phyloP scores from a whole-genome alignment of 2,888 invertebrate species.

The Busseola fusca region DNA sequence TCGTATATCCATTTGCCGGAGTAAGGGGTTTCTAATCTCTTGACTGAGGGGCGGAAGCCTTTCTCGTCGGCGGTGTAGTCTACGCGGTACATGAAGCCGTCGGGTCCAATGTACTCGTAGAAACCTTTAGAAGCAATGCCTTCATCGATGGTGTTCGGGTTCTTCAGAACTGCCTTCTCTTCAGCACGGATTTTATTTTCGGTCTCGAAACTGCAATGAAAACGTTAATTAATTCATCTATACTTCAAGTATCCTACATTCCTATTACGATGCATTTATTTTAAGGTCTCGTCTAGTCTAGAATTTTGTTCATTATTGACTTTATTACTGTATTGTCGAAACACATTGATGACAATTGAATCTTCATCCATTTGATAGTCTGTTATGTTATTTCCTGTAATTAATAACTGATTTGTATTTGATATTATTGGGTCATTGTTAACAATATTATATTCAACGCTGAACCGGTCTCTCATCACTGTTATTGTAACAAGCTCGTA shows the following conservation, averaged over 20 bases:
- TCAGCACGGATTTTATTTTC: constrained; percentile 88
- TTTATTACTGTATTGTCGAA: constrained; percentile 5
- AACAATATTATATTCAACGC: constrained; percentile 37
- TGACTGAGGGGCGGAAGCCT: constrained; percentile 85
- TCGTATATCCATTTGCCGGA: constrained; percentile 86
- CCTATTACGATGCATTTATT: not conserved
- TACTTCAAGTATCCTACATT: not conserved
- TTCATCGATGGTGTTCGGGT: constrained; percentile 85
- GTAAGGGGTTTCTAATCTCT: constrained; percentile 84
- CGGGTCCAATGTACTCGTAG: constrained; percentile 88
- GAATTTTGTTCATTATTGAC: not conserved
- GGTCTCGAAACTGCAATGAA: constrained; percentile 82
- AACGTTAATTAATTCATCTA: constrained; percentile 21
- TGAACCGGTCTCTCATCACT: constrained; percentile 36
- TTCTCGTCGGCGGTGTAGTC: constrained; percentile 88
- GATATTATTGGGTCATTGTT: constrained; percentile 37
- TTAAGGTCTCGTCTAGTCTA: not conserved
- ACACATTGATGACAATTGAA: constrained; percentile 14
- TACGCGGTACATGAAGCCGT: constrained; percentile 87
- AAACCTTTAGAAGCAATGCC: constrained; percentile 86
- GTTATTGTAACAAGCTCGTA: constrained; percentile 55
- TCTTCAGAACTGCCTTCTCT: constrained; percentile 86
- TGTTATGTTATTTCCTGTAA: constrained; percentile 33
- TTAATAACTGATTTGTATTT: constrained; percentile 30
- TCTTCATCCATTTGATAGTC: constrained; percentile 12